These are phyloP conservation scores for Tetramorium simillimum DNA, from an alignment of 1,140 invertebrate genomes.

Conservation along the genomic window DNA sequence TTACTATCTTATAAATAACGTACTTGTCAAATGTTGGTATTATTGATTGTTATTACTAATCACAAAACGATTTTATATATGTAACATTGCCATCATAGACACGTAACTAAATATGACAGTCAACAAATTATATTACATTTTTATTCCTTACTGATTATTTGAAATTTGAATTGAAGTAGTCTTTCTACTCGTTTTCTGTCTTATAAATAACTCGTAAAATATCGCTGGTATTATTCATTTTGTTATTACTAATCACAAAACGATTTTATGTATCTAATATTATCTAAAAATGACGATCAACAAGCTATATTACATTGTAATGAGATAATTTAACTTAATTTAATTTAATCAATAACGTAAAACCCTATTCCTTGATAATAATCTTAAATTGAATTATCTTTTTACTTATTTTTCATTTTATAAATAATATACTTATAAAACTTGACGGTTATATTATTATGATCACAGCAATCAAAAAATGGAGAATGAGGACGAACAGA, in stretches of 20 bases:
- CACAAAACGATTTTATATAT: neutral
- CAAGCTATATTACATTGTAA: neutral
- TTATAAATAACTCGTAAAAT: neutral
- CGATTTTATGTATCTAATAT: neutral
- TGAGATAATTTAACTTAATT: neutral
- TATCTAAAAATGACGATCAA: neutral
- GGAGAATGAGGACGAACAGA: constrained; percentile 76
- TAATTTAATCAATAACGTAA: neutral
- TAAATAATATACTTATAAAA: constrained; percentile 9
- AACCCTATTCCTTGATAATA: neutral
- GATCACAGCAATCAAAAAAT: constrained; percentile 77
- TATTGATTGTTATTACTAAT: constrained; percentile 22
- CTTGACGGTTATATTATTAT: constrained; percentile 10
- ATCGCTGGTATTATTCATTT: too few relatives aligned
- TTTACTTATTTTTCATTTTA: neutral
- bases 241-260: neutral
- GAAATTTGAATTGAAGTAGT: neutral
- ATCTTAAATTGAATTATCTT: neutral
- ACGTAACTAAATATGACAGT: constrained; percentile 10
- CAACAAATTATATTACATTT: neutral
- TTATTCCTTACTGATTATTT: neutral
- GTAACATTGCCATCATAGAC: neutral
- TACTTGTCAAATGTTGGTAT: neutral
- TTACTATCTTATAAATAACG: neutral
- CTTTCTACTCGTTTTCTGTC: neutral